phyloP scores from a whole-genome alignment of 2,113 vertebrate species.

The Macquaria australasica region DNA sequence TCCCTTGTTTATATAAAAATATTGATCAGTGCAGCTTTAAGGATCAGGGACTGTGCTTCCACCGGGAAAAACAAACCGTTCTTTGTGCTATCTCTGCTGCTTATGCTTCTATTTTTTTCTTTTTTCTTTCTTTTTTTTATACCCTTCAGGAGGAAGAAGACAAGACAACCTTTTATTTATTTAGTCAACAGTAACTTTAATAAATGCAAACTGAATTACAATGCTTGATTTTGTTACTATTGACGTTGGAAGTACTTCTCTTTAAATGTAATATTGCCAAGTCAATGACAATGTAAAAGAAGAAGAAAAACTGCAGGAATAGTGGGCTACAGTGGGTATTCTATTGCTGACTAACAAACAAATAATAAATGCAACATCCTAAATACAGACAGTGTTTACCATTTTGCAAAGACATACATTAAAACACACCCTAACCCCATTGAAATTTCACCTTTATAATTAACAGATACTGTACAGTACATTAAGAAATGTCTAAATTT shows the following conservation, averaged over 20 bases:
- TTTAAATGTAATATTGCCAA: not conserved
- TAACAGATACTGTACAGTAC: not conserved
- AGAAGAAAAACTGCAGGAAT: not conserved
- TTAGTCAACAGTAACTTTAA: slow-evolving; percentile 9
- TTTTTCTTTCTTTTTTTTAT: too few species aligned
- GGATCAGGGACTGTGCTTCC: not conserved
- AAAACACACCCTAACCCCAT: too few species aligned
- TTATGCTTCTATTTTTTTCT: not conserved
- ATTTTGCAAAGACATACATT: not conserved
- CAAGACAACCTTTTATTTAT: not conserved
- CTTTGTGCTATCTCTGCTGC: not conserved
- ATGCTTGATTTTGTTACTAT: not conserved
- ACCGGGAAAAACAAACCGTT: not conserved
- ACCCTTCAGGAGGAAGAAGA: not conserved
- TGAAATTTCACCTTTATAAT: slow-evolving; percentile 5
- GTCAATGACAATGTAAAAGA: not conserved
- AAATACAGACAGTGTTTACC: not conserved
- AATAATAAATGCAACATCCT: slow-evolving; percentile 9
- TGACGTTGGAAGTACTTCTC: too few species aligned
- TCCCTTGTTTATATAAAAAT: not conserved
- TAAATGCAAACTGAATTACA: not conserved
- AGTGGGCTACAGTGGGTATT: not conserved
- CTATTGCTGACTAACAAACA: not conserved
- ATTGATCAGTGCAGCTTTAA: slow-evolving; percentile 6
- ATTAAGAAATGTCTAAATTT: slow-evolving; percentile 21